Evolutionary conservation across 2,888 invertebrate species (phyloP).

Genomic region (Galeopsomyia nigrocyanea): DNA sequence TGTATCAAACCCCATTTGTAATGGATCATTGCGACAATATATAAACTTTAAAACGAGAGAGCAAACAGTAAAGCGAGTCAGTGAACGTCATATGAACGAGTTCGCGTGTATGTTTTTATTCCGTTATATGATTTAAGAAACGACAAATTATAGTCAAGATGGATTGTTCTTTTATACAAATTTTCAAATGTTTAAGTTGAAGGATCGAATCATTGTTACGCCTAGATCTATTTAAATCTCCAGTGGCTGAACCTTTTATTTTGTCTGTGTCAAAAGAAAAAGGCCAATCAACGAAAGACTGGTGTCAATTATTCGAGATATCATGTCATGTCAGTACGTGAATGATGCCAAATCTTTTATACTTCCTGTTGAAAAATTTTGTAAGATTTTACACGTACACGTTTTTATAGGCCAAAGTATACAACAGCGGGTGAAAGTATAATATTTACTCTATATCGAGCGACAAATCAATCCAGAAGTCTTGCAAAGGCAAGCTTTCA

Average conservation of each 20-base stretch:
- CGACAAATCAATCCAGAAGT: not conserved
- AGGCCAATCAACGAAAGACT: conserved; percentile 7
- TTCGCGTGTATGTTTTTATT: conserved; percentile 55
- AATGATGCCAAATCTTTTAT: conserved; percentile 9
- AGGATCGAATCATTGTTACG: conserved; percentile 61
- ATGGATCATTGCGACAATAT: conserved; percentile 50
- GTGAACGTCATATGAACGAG: conserved; percentile 43
- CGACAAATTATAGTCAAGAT: conserved; percentile 55
- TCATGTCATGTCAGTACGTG: no score
- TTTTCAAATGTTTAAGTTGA: conserved; percentile 56
- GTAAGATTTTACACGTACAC: conserved; percentile 35
- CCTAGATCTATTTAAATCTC: conserved; percentile 43
- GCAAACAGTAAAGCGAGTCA: conserved; percentile 39
- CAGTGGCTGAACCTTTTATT: conserved; percentile 30
- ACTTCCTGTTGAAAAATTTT: conserved; percentile 33
- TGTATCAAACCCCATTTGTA: conserved; percentile 56
- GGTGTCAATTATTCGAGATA: not conserved
- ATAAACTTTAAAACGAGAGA: conserved; percentile 28
- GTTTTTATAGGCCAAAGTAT: conserved; percentile 26
- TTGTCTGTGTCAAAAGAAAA: conserved; percentile 1
- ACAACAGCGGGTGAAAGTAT: not conserved
- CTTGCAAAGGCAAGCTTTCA: conserved; percentile 11
- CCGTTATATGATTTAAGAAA: conserved; percentile 55
- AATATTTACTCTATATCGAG: conserved; percentile 5
- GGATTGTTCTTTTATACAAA: conserved; percentile 60